Evolutionary conservation across 2,113 vertebrate genomes (phyloP).

Genomic region (Paramisgurnus dabryanus): DNA sequence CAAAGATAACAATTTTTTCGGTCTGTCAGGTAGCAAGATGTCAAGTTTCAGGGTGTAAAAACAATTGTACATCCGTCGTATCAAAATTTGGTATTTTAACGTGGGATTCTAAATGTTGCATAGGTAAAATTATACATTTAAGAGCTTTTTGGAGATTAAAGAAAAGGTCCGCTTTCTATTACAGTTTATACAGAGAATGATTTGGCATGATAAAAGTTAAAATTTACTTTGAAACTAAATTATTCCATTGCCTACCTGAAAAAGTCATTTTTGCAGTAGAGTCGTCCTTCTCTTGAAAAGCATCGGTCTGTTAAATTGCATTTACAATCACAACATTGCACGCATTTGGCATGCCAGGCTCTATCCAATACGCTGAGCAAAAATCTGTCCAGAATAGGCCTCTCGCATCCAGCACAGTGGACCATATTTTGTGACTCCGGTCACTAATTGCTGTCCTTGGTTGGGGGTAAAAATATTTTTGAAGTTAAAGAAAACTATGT

Average conservation of each 20-base stretch:
- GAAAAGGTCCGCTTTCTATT: too few species aligned
- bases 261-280: conserved; percentile 99
- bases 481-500: conserved; percentile 8
- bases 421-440: conserved; percentile 85
- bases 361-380: conserved; percentile 97
- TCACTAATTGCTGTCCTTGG: conserved; percentile 11
- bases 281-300: conserved; percentile 94
- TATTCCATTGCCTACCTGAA: conserved; percentile 80
- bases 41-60: conserved; percentile 16
- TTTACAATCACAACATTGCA: conserved; percentile 98
- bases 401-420: conserved; percentile 94
- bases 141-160: too few species aligned
- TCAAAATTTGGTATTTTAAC: not conserved
- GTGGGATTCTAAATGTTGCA: too few species aligned
- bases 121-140: too few species aligned
- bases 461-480: not conserved
- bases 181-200: too few species aligned
- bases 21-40: conserved; percentile 35
- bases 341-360: conserved; percentile 97
- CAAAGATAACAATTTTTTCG: conserved; percentile 52
- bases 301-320: conserved; percentile 97
- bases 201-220: too few species aligned
- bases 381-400: conserved; percentile 96
- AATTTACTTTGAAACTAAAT: not conserved
- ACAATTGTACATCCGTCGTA: not conserved